These are phyloP conservation scores for Achroia grisella DNA, from an alignment of 1,140 invertebrate genomes.

Conservation along the genomic window DNA sequence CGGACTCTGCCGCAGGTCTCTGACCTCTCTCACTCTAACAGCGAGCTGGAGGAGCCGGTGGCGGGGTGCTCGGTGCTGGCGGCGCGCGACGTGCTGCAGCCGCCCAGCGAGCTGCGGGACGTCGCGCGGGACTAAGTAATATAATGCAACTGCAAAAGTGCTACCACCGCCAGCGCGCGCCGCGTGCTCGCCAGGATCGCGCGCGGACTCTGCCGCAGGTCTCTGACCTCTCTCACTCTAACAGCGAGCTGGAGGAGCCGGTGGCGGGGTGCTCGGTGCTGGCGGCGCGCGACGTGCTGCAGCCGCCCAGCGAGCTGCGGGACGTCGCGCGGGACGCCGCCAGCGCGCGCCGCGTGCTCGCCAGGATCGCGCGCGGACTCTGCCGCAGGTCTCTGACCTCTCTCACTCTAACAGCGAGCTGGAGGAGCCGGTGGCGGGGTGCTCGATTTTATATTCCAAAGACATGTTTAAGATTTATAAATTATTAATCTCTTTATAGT, in stretches of 20 bases:
- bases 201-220: neutral
- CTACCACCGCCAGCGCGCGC: constrained; percentile 3
- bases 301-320: constrained; percentile 60
- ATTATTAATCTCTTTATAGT: too few species aligned
- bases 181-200: constrained; percentile 21
- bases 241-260: constrained; percentile 20
- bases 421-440: constrained; percentile 56
- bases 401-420: neutral
- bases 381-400: neutral
- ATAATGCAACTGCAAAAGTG: too few species aligned
- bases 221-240: too few species aligned
- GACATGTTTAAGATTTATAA: too few species aligned
- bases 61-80: constrained; percentile 61
- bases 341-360: constrained; percentile 15
- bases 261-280: constrained; percentile 64
- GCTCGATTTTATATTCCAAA: too few species aligned
- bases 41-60: constrained; percentile 33
- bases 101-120: constrained; percentile 58
- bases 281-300: constrained; percentile 63
- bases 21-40: too few species aligned
- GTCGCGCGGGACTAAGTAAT: constrained; percentile 10
- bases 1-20: neutral
- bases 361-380: constrained; percentile 8
- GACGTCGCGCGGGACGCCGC: constrained; percentile 15
- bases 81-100: constrained; percentile 64